A percentile compares a stretch with the other conserved stretches of the same genome.
Conservation (phyloP, 37 sponge, comb jelly and placozoan species). For the Chondrilla cf. caribensis region DNA sequence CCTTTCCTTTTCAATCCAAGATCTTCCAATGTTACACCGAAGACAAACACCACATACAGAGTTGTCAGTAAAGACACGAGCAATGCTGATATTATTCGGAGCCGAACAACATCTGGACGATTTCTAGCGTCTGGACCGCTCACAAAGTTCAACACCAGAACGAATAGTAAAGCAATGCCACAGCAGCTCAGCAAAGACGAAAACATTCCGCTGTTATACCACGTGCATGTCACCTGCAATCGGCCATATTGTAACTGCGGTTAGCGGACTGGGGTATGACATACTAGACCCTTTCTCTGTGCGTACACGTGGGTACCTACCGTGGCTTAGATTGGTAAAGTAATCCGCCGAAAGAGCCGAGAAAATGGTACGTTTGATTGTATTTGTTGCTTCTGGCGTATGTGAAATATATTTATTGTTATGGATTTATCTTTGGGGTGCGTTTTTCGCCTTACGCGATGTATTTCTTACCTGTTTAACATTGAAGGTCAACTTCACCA, state of each 20-base stretch:
- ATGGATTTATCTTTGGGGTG: no score
- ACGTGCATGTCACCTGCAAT: neutral
- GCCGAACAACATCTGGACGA: neutral
- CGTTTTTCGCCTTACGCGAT: no score
- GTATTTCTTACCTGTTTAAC: neutral
- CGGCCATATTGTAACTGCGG: neutral
- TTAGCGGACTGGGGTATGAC: neutral
- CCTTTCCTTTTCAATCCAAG: slow-evolving; percentile 31
- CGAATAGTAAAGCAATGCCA: neutral
- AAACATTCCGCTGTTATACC: neutral
- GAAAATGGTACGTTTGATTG: slow-evolving; percentile 12
- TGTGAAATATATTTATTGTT: no score
- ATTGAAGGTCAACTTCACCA: slow-evolving; percentile 88
- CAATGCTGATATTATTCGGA: neutral
- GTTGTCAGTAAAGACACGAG: neutral
- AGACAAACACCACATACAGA: neutral
- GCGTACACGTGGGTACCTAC: neutral
- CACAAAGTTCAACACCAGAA: neutral
- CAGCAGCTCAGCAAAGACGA: neutral
- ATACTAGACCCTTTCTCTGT: neutral
- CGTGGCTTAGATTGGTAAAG: neutral
- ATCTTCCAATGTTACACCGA: neutral
- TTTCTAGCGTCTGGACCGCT: neutral
- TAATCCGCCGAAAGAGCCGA: neutral
- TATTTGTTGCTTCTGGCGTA: no score